These are phyloP conservation scores for Adelosebastes latens DNA, from an alignment of 2,797 vertebrate genomes.

Conservation along the genomic window DNA sequence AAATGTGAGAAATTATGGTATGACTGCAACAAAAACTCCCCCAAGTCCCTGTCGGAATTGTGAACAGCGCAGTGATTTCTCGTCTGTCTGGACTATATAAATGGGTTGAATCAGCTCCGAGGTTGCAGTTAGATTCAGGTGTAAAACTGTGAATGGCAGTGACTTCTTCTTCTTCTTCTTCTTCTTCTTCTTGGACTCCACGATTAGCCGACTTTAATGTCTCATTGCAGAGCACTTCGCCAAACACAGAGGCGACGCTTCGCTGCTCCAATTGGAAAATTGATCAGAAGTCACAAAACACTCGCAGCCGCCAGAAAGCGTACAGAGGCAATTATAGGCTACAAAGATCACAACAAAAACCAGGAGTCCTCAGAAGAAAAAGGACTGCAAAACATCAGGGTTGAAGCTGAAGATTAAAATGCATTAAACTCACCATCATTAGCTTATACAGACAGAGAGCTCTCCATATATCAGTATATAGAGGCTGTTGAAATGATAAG, in stretches of 20 bases:
- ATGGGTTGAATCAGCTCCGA: neutral
- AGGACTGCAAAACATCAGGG: neutral
- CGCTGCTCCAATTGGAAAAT: constrained; percentile 40
- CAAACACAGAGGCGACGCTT: constrained; percentile 11
- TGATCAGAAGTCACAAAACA: constrained; percentile 52
- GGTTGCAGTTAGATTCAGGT: constrained; percentile 1
- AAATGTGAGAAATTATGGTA: neutral
- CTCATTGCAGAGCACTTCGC: constrained; percentile 23
- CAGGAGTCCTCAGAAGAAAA: neutral
- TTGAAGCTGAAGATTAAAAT: neutral
- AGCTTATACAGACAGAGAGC: neutral
- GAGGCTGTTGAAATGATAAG: neutral
- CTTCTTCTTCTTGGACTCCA: neutral
- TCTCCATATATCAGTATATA: too few species aligned
- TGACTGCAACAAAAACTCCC: constrained; percentile 23
- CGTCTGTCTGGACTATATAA: neutral
- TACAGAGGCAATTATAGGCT: neutral
- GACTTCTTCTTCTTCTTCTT: neutral
- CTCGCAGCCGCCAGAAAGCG: neutral
- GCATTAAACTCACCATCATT: neutral
- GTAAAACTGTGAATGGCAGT: constrained; percentile 15
- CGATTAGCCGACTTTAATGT: constrained; percentile 17
- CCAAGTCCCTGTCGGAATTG: neutral
- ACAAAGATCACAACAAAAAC: neutral
- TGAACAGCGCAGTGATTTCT: neutral